Base-by-base conservation (phyloP, 2,113 vertebrate species). In the Vidua chalybeata region DNA sequence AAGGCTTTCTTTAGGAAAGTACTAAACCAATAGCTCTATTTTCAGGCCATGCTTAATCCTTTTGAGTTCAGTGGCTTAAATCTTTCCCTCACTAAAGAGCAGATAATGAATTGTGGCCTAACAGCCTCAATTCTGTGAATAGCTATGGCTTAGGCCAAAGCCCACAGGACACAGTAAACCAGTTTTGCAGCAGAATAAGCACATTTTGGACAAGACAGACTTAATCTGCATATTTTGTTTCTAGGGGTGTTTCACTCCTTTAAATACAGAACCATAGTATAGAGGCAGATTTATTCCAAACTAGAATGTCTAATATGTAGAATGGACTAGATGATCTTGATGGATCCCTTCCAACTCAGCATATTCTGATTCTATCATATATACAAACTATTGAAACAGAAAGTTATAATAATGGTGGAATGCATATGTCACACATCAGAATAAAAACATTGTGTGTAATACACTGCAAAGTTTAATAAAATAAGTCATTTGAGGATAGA, bases 1-100 rank as follows among this genome's bases (percentile, higher is more conserved):
- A 89, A 82, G 16, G 5, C 20, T 92, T 87, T n/a, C 18, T 79
- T 93, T 84, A 43, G 20, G 31, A 87, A 89, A 64, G 9, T 33
- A 64, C 20, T 94, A 82, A 82, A 62, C 24, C 66, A 82, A 58
- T 30, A 84, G 17, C 66, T 94, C 37, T 89, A 10, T 82, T 84
- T 94, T 89, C 83, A 91, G 37, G 37, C 54, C 23, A 54, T 0
- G 0, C 18, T 94, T 90, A 95, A 82, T 82, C 37, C 49, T 75
- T 94, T 93, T 64, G 54, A 87, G 49, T 85, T 93, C 66, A 46
- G 45, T 43, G 54, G 21, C 24, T 95, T 89, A 82, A 91, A 80
- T 58, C 37, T 72, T 61, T 66, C 41, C 27, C 26, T 76, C 26
- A 49, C 23, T 72, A 54, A 84, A 21, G 49, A 75, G 15, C 3